These are phyloP conservation scores for Syngnathus typhle DNA, from an alignment of 2,113 vertebrate genomes.

Conservation along the genomic window DNA sequence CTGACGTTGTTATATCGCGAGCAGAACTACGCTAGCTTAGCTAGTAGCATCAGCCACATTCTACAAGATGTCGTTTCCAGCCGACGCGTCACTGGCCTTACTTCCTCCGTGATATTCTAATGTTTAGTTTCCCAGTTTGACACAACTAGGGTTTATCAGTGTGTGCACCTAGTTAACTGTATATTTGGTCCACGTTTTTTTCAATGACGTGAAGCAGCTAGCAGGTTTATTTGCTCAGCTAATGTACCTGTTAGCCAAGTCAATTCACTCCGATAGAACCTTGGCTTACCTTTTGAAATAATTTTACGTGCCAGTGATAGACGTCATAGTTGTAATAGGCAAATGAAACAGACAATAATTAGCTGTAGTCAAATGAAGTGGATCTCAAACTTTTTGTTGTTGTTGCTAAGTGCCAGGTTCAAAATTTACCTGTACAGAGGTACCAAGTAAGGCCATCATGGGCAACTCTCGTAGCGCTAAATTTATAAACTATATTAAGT, in stretches of 20 bases:
- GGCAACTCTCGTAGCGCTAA: no score
- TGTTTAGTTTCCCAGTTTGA: neutral
- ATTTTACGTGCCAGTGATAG: neutral
- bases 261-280: neutral
- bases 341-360: neutral
- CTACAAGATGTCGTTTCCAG: constrained; percentile 34
- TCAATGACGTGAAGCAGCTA: constrained; percentile 21
- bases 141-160: neutral
- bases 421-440: neutral
- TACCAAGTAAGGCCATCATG: neutral
- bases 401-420: neutral
- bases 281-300: neutral
- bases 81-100: neutral
- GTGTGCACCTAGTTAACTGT: neutral
- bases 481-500: no score
- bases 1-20: constrained; percentile 2
- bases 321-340: neutral
- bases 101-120: neutral
- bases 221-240: constrained; percentile 15
- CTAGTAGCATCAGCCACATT: constrained; percentile 23
- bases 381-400: neutral
- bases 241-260: neutral
- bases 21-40: constrained; percentile 21
- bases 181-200: neutral
- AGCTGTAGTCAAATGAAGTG: neutral